These are phyloP conservation scores for Monochamus saltuarius DNA, from an alignment of 1,140 invertebrate genomes.

Conservation along the genomic window DNA sequence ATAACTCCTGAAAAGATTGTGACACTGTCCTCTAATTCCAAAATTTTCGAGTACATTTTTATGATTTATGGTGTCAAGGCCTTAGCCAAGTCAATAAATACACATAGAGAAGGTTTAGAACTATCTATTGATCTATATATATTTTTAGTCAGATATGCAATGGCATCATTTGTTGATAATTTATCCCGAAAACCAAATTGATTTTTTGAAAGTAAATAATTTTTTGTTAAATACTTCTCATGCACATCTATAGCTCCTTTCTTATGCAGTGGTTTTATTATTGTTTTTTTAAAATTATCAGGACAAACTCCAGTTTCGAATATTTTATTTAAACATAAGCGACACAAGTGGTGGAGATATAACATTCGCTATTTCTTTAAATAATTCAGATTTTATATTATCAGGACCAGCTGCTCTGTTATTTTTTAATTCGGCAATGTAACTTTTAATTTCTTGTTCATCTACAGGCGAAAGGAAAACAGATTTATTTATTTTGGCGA, in stretches of 20 bases:
- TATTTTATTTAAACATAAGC: conserved; percentile 16
- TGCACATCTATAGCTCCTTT: conserved; percentile 8
- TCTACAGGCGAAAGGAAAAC: background rate
- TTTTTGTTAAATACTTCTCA: conserved; percentile 22
- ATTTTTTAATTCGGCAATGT: conserved; percentile 10
- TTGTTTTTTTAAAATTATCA: too few relatives aligned
- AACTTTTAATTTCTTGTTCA: conserved; percentile 5
- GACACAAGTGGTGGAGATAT: conserved; percentile 7
- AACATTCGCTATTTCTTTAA: conserved; percentile 17
- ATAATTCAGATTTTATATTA: conserved; percentile 10
- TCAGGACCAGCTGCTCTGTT: too few relatives aligned
- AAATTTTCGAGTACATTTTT: conserved; percentile 8
- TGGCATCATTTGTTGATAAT: conserved; percentile 9
- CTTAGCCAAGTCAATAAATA: conserved; percentile 18
- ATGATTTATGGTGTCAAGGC: conserved; percentile 22
- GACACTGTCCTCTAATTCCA: too few relatives aligned
- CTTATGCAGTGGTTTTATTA: too few relatives aligned
- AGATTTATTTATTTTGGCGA: background rate
- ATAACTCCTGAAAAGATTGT: too few relatives aligned
- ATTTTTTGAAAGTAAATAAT: conserved; percentile 20
- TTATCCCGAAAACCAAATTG: conserved; percentile 21
- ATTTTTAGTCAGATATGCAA: too few relatives aligned
- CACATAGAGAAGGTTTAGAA: conserved; percentile 5
- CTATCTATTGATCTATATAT: too few relatives aligned
- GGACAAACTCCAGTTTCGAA: too few relatives aligned